Base-by-base conservation (phyloP, 1,140 invertebrate genomes). In the Protaetia brevitarsis region DNA sequence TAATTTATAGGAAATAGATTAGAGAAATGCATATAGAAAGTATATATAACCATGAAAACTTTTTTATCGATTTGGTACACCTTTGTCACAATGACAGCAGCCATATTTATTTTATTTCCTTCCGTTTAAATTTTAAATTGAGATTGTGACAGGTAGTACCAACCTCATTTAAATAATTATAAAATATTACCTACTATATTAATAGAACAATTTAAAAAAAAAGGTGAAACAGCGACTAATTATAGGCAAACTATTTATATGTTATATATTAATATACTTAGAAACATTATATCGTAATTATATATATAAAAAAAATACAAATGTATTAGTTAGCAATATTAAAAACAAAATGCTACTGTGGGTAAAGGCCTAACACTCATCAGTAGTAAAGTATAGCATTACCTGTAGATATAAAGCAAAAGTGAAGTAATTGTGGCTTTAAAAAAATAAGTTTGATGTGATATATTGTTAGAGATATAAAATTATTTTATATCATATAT, bases 251-350 rank as follows among this genome's bases (percentile, higher is more conserved):
- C 34, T n/a, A n/a, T n/a, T n/a, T n/a, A n/a, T n/a, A n/a, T n/a
- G n/a, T n/a, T n/a, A n/a, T n/a, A n/a, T n/a, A 34, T 34, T 34
- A 34, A 34, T 11, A 34, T 34, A 34, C 13, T 11, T 11, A 2
- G 13, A 34, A 34, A 34, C 13, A 34, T 34, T 5, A 11, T 11
- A 34, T 34, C 31, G 5, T 34, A 34, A 34, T 1, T 51, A 2
- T 21, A 6, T 36, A 16, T 51, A 13, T 28, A 4, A 59, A 3
- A 4, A 21, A 29, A 11, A 13, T 4, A 7, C 16, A 59, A 27
- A 29, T 6, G 59, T 62, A 62, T 62, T 62, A 36, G 59, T 62
- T 62, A 36, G 59, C 59, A 62, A 62, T 62, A 62, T 59, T 59
- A 6, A 36, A 19, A n/a, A n/a, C 26, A 10, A 23, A 2, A 3